phyloP scores from a whole-genome alignment of 2,888 invertebrate genomes.

The Aphidoletes aphidimyza region DNA sequence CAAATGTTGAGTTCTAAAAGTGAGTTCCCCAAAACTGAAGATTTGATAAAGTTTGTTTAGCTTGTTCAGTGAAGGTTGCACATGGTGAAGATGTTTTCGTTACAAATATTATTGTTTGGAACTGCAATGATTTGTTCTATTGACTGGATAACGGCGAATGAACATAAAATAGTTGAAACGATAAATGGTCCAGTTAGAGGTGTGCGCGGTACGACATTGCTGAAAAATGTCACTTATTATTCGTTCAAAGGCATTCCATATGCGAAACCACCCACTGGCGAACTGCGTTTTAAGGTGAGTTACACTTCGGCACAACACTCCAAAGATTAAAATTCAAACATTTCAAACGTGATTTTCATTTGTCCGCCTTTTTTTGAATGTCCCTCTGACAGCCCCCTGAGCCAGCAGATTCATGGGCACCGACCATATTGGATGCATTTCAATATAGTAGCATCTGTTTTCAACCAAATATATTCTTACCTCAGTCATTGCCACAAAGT shows the following conservation, averaged over 20 bases:
- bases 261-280: slow-evolving; percentile 27
- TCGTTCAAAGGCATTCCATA: slow-evolving; percentile 55
- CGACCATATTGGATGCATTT: background rate
- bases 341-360: background rate
- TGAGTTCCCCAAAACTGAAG: too few relatives aligned
- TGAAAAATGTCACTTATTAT: slow-evolving; percentile 20
- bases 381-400: background rate
- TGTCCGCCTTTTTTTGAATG: too few relatives aligned
- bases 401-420: background rate
- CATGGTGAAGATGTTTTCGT: too few relatives aligned
- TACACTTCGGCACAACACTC: background rate
- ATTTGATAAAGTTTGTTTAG: too few relatives aligned
- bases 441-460: background rate
- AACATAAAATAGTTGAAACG: slow-evolving; percentile 21
- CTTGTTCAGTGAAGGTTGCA: too few relatives aligned
- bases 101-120: too few relatives aligned
- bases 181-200: slow-evolving; percentile 44
- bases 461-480: background rate
- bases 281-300: slow-evolving; percentile 44
- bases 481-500: background rate
- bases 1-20: too few relatives aligned
- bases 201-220: background rate
- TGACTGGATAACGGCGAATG: too few relatives aligned
- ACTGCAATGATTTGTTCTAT: too few relatives aligned
- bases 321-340: background rate